Conservation (phyloP, 2,797 vertebrate genomes). For the Poecilia picta region DNA sequence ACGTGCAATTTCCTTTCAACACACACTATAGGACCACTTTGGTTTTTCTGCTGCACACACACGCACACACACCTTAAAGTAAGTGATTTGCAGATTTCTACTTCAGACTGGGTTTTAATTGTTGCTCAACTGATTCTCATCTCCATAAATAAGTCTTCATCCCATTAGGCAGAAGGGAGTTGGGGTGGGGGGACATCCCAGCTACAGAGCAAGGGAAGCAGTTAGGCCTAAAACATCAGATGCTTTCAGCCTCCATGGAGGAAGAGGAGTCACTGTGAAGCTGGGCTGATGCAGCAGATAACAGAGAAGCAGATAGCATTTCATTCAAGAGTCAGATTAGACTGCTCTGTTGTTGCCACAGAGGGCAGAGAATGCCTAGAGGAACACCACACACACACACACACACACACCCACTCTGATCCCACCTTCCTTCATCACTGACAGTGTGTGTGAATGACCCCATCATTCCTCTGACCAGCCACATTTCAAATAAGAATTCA, state of each 20-base stretch:
- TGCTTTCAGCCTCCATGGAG: conserved; percentile 18
- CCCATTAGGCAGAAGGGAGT: conserved; percentile 23
- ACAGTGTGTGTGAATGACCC: not conserved
- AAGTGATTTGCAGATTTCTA: not conserved
- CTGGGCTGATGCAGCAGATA: conserved; percentile 53
- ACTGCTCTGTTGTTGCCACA: conserved; percentile 59
- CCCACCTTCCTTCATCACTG: not conserved
- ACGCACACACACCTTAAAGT: not conserved
- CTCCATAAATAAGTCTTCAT: conserved; percentile 23
- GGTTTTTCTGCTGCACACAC: not conserved
- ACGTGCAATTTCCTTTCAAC: too few relatives aligned
- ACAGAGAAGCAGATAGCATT: conserved; percentile 57
- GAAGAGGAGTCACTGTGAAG: conserved; percentile 44
- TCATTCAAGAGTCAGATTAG: conserved; percentile 71
- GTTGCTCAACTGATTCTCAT: conserved; percentile 4
- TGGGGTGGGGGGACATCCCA: conserved; percentile 15
- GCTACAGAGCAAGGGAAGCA: conserved; percentile 10
- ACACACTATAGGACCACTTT: not conserved
- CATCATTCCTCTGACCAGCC: not conserved
- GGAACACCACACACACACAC: conserved; percentile 40
- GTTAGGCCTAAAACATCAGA: not conserved
- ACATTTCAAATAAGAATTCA: not conserved
- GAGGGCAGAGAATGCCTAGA: conserved; percentile 52
- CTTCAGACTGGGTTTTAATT: not conserved
- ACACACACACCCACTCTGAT: conserved; percentile 41